These are phyloP conservation scores for Nerophis ophidion DNA, from an alignment of 2,113 vertebrate species.

Conservation along the genomic window DNA sequence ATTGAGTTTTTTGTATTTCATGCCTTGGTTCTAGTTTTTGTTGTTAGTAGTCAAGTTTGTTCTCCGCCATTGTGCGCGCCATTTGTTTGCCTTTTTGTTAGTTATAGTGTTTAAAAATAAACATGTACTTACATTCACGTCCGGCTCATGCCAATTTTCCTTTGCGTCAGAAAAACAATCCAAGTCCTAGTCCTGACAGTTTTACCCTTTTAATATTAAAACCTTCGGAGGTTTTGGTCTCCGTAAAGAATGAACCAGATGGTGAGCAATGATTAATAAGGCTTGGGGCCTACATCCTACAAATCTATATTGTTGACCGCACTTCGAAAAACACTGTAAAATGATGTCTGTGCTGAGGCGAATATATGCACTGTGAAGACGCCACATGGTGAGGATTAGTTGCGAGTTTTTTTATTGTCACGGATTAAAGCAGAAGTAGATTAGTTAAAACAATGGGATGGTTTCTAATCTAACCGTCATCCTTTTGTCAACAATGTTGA, in stretches of 20 bases:
- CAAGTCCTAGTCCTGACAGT: too few species aligned
- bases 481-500: conserved; percentile 33
- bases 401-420: conserved; percentile 44
- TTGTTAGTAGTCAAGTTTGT: too few species aligned
- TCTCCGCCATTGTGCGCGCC: too few species aligned
- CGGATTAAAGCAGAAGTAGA: conserved; percentile 49
- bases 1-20: too few species aligned
- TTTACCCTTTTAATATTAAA: too few species aligned
- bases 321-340: conserved; percentile 10
- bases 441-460: conserved; percentile 51
- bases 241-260: neutral
- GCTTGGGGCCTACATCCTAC: conserved; percentile 10
- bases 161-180: too few species aligned
- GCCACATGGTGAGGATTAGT: conserved; percentile 31
- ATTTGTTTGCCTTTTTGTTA: too few species aligned
- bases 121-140: too few species aligned
- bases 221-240: too few species aligned
- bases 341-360: conserved; percentile 10
- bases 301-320: conserved; percentile 16
- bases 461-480: conserved; percentile 53
- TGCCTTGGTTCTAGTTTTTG: too few species aligned
- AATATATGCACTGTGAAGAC: conserved; percentile 19
- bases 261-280: conserved; percentile 6
- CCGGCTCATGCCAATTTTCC: too few species aligned
- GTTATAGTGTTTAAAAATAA: too few species aligned